Evolutionary conservation across 2,797 vertebrate genomes (phyloP).

Genomic region (Sus cebifrons): DNA sequence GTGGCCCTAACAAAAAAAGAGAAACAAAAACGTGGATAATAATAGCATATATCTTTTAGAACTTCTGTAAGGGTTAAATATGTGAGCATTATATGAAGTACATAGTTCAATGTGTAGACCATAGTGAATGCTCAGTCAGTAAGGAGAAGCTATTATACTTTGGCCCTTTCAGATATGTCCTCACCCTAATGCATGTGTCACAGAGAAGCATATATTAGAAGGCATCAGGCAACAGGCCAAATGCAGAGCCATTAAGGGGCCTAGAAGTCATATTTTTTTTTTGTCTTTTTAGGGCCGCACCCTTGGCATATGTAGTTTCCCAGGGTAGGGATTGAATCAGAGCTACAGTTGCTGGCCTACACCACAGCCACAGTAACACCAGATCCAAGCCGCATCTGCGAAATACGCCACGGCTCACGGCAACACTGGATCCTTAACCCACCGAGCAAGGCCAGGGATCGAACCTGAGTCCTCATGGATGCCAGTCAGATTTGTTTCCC

Average conservation of each 20-base stretch:
- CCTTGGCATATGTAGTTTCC: too few species aligned
- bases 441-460: too few species aligned
- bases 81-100: not conserved
- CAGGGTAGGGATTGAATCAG: too few species aligned
- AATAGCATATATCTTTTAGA: not conserved
- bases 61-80: not conserved
- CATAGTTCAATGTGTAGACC: not conserved
- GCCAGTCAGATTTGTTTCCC: too few species aligned
- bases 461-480: too few species aligned
- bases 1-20: too few species aligned
- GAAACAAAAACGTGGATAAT: not conserved
- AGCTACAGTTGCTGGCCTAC: too few species aligned
- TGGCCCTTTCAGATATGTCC: not conserved
- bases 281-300: too few species aligned
- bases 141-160: not conserved
- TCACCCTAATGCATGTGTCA: not conserved
- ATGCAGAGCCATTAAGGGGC: not conserved
- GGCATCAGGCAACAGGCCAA: not conserved
- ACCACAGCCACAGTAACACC: too few species aligned
- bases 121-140: not conserved
- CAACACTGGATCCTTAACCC: too few species aligned
- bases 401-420: too few species aligned
- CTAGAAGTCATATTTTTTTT: not conserved
- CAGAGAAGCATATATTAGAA: not conserved
- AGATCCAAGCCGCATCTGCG: too few species aligned